A percentile compares a stretch with the other conserved stretches of the same genome.
phyloP scores from a whole-genome alignment of 2,113 vertebrate genomes.

The Notothenia rossii region DNA sequence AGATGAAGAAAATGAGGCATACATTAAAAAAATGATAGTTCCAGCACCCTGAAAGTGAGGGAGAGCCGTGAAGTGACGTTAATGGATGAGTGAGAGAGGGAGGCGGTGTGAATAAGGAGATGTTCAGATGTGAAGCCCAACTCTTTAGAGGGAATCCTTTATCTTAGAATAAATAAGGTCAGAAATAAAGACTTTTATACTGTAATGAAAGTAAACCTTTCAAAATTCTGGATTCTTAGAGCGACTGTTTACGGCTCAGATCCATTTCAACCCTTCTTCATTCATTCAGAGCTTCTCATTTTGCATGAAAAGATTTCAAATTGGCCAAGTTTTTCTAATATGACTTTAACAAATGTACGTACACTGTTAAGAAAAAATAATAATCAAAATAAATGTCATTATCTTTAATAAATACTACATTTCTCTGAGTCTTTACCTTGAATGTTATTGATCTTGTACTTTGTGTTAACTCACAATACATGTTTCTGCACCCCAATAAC shows the following conservation, averaged over 20 bases:
- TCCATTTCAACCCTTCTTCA: not conserved
- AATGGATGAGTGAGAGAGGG: not conserved
- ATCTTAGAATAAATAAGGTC: not conserved
- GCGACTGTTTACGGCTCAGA: not conserved
- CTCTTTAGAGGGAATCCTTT: conserved; percentile 21
- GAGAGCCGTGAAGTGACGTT: not conserved
- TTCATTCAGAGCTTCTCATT: not conserved
- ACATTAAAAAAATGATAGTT: not conserved
- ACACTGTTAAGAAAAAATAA: too few species aligned
- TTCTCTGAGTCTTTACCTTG: not conserved
- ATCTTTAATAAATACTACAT: too few species aligned
- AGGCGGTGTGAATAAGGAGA: not conserved
- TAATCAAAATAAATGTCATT: not conserved
- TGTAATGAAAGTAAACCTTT: not conserved
- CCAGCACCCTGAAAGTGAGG: conserved; percentile 4
- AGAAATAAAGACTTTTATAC: not conserved
- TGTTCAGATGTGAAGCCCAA: not conserved
- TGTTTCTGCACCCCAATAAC: too few species aligned
- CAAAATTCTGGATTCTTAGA: not conserved
- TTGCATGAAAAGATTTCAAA: too few species aligned
- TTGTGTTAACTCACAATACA: too few species aligned
- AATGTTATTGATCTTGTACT: not conserved
- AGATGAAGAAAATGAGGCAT: conserved; percentile 9
- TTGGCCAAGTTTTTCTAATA: too few species aligned
- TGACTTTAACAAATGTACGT: too few species aligned